Evolutionary conservation across 2,888 invertebrate genomes (phyloP).

Genomic region (Melanargia galathea): DNA sequence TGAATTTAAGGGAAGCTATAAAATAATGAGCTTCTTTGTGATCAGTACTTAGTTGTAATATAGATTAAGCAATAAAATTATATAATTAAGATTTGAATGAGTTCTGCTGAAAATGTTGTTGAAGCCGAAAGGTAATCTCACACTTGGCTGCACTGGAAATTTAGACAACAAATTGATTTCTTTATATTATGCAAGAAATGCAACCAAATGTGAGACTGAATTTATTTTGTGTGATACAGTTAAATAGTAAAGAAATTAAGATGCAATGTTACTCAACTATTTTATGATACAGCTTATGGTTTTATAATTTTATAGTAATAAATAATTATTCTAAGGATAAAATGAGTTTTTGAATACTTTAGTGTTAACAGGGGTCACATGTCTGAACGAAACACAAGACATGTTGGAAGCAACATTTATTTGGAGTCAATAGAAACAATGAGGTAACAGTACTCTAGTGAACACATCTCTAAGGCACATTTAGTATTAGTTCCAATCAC

Average conservation of each 20-base stretch:
- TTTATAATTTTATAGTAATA: constrained; percentile 34
- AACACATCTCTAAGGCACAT: constrained; percentile 59
- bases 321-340: constrained; percentile 1
- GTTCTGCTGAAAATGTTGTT: not conserved
- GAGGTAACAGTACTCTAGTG: constrained; percentile 56
- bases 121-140: not conserved
- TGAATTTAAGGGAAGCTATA: not conserved
- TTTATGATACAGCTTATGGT: constrained; percentile 30
- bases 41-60: not conserved
- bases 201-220: too few species aligned
- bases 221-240: not conserved
- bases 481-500: constrained; percentile 8
- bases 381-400: not conserved
- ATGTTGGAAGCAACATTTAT: constrained; percentile 30
- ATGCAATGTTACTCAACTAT: constrained; percentile 9
- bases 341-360: constrained; percentile 4
- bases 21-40: not conserved
- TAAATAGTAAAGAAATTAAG: not conserved
- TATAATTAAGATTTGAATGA: not conserved
- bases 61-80: not conserved
- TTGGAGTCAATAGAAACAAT: constrained; percentile 49
- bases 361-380: not conserved
- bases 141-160: not conserved
- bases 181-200: too few species aligned
- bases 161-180: not conserved